Evolutionary conservation across 2,113 vertebrate species (phyloP).

Genomic region (Brevimyrus niger): DNA sequence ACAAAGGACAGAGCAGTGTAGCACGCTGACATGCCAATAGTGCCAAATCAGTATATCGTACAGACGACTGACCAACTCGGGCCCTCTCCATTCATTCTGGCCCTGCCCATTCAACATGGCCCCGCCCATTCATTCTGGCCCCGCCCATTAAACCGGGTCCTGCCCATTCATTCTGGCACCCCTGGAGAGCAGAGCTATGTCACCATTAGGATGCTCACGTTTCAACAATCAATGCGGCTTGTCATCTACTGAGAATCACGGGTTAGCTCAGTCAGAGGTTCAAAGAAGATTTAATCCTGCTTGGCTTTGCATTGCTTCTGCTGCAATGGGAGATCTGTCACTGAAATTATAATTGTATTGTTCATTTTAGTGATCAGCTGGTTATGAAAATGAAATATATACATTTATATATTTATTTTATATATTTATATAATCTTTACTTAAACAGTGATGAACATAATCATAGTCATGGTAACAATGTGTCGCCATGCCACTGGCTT

Average conservation of each 20-base stretch:
- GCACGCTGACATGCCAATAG: not conserved
- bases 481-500: not conserved
- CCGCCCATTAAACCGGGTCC: too few relatives aligned
- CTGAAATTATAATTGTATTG: not conserved
- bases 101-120: not conserved
- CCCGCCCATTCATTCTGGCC: too few relatives aligned
- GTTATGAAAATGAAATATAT: too few relatives aligned
- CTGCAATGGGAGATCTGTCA: not conserved
- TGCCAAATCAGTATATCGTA: not conserved
- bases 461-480: not conserved
- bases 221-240: not conserved
- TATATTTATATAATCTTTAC: too few relatives aligned
- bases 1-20: not conserved
- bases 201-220: not conserved
- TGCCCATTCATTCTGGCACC: not conserved
- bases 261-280: not conserved
- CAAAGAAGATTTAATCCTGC: not conserved
- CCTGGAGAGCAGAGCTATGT: not conserved
- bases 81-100: not conserved
- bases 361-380: not conserved
- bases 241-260: not conserved
- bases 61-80: not conserved
- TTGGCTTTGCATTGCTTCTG: not conserved
- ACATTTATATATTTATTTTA: too few relatives aligned
- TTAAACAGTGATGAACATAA: not conserved